A percentile compares a stretch with the other conserved stretches of the same genome.
Conservation (phyloP, 2,888 invertebrate species). For the Cylindroiulus punctatus region DNA sequence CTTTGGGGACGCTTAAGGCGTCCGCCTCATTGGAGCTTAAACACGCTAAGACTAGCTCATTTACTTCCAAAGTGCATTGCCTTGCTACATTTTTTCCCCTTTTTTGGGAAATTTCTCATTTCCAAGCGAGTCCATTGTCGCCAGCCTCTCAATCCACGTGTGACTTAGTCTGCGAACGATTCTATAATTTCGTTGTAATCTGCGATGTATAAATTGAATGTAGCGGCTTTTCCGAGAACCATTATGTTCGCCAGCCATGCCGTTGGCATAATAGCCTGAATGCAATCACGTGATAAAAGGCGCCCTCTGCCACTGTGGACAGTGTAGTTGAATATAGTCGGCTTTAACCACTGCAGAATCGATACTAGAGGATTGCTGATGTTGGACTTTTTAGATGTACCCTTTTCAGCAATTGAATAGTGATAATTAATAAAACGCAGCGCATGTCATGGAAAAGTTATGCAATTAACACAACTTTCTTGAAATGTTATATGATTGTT, state of each 20-base stretch:
- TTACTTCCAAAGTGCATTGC: conserved; percentile 37
- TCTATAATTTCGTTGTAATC: background rate
- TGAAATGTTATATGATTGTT: too few species aligned
- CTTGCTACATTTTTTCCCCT: background rate
- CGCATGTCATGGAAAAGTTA: too few species aligned
- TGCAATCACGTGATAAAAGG: background rate
- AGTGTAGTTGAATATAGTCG: background rate
- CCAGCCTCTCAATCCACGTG: background rate
- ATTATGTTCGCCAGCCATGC: background rate
- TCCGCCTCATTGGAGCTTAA: conserved; percentile 29
- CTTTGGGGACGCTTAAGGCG: conserved; percentile 13
- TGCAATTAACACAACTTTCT: too few species aligned
- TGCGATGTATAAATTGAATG: background rate
- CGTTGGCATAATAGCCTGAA: background rate
- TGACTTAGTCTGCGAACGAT: conserved; percentile 25
- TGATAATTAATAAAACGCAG: too few species aligned
- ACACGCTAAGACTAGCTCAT: conserved; percentile 4
- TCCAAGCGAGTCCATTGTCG: background rate
- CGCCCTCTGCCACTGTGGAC: background rate
- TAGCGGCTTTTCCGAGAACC: background rate
- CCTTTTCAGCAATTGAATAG: too few species aligned
- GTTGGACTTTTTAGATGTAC: too few species aligned
- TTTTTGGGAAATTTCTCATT: background rate
- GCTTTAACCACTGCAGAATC: background rate
- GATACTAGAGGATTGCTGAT: background rate